A percentile compares a stretch with the other conserved stretches of the same genome.
These are phyloP conservation scores for Drosophila pallidifrons DNA, from an alignment of 1,140 invertebrate species.

Conservation along the genomic window DNA sequence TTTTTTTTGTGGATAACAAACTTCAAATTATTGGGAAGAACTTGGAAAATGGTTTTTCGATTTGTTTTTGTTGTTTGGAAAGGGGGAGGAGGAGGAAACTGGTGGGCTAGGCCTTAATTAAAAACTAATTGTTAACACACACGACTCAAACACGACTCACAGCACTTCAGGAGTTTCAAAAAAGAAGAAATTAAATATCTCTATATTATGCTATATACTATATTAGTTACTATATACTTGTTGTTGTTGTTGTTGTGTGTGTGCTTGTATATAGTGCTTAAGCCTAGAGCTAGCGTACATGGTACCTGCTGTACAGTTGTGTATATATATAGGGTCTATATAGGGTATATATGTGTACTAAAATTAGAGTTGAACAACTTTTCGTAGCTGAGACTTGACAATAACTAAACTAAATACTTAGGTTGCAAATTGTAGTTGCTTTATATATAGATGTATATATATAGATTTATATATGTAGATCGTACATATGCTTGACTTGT, in stretches of 20 bases:
- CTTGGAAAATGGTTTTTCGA: conserved; percentile 37
- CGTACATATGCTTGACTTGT: conserved; percentile 47
- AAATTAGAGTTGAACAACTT: conserved; percentile 46
- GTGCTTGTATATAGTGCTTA: conserved; percentile 37
- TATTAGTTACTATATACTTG: conserved; percentile 46
- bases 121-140: conserved; percentile 34
- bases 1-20: conserved; percentile 38
- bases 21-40: conserved; percentile 74
- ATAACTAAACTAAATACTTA: conserved; percentile 71
- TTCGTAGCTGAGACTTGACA: conserved; percentile 43
- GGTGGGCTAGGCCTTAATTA: conserved; percentile 66
- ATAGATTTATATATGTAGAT: conserved; percentile 22
- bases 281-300: conserved; percentile 53
- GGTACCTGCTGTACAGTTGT: conserved; percentile 41
- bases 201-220: conserved; percentile 38
- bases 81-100: background rate
- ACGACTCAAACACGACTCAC: conserved; percentile 66
- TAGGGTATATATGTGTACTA: conserved; percentile 23
- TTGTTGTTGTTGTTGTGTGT: conserved; percentile 22
- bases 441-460: conserved; percentile 12
- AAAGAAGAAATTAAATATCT: conserved; percentile 36
- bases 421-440: conserved; percentile 53
- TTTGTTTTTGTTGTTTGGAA: conserved; percentile 8
- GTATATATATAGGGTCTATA: conserved; percentile 26
- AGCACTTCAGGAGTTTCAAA: conserved; percentile 76